Percentiles rank a stretch among this genome's conserved stretches.
Evolutionary conservation across 2,888 invertebrate genomes (phyloP).

Genomic region (Ennomos fuscantarius): DNA sequence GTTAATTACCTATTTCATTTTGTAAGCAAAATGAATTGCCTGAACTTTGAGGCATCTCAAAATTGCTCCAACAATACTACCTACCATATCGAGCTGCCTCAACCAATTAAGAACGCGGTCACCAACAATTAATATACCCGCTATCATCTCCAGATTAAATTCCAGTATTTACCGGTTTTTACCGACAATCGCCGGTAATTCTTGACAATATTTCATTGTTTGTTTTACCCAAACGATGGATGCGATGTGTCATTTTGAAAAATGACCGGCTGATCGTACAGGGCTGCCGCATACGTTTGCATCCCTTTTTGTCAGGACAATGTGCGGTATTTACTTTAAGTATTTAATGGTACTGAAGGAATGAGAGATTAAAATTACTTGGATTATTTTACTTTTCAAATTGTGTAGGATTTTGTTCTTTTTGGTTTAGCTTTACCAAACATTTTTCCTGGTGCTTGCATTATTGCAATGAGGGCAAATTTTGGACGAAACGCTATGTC

Average conservation of each 20-base stretch:
- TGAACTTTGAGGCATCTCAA: constrained; percentile 22
- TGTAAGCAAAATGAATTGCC: constrained; percentile 22
- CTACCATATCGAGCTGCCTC: constrained; percentile 20
- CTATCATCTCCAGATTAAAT: constrained; percentile 38
- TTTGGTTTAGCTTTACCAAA: neutral
- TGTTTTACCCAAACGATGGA: constrained; percentile 48
- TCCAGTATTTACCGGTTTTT: constrained; percentile 27
- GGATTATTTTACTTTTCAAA: constrained; percentile 1
- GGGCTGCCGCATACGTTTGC: constrained; percentile 47
- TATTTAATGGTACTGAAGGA: constrained; percentile 8
- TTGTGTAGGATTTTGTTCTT: neutral
- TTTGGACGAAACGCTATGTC: no score
- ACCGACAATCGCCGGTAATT: constrained; percentile 23
- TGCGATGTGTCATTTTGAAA: constrained; percentile 52
- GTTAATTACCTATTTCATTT: constrained; percentile 7
- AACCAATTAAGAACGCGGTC: constrained; percentile 34
- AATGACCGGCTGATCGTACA: constrained; percentile 43
- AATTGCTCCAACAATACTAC: constrained; percentile 14
- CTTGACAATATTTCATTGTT: constrained; percentile 34
- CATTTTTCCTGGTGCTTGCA: no score
- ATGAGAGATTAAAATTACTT: constrained; percentile 3
- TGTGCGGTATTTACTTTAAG: constrained; percentile 40
- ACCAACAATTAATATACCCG: constrained; percentile 33
- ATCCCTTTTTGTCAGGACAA: constrained; percentile 34
- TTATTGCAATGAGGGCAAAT: no score